Conservation (phyloP, 2,797 vertebrate genomes). For the Enteromius anoplus region DNA sequence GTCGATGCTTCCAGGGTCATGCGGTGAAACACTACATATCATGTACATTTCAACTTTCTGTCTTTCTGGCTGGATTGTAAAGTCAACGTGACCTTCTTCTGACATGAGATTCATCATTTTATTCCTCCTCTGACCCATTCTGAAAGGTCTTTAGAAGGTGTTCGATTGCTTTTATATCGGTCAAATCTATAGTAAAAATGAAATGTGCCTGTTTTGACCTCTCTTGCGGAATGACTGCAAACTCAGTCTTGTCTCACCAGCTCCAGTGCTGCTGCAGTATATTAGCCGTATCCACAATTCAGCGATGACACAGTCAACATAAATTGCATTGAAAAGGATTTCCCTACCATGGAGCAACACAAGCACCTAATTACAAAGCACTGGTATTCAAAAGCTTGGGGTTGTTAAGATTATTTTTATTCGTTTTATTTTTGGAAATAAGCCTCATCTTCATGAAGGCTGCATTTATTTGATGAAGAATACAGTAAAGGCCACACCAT, state of each 20-base stretch:
- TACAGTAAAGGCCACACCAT: neutral
- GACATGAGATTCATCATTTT: slow-evolving; percentile 18
- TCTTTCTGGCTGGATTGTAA: slow-evolving; percentile 5
- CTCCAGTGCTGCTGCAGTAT: neutral
- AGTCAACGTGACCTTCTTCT: slow-evolving; percentile 13
- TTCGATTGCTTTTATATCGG: slow-evolving; percentile 7
- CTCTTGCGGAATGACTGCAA: neutral
- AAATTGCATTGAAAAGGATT: neutral
- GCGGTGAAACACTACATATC: neutral
- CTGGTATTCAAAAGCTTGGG: neutral
- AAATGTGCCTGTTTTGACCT: slow-evolving; percentile 8
- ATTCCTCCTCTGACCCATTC: slow-evolving; percentile 9
- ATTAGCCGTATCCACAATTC: neutral
- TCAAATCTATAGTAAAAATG: slow-evolving; percentile 10
- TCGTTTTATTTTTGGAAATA: neutral
- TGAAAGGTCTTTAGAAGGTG: slow-evolving; percentile 25
- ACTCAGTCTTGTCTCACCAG: neutral
- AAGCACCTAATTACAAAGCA: neutral
- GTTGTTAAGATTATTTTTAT: neutral
- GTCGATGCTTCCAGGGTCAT: neutral
- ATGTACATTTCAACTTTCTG: neutral
- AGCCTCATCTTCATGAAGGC: neutral
- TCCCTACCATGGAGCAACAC: neutral
- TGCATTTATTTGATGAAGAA: neutral
- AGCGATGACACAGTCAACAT: neutral